Percentiles rank a stretch among this genome's conserved stretches.
Evolutionary conservation across 2,888 invertebrate genomes (phyloP).

Genomic region (Herminia tarsipennalis): DNA sequence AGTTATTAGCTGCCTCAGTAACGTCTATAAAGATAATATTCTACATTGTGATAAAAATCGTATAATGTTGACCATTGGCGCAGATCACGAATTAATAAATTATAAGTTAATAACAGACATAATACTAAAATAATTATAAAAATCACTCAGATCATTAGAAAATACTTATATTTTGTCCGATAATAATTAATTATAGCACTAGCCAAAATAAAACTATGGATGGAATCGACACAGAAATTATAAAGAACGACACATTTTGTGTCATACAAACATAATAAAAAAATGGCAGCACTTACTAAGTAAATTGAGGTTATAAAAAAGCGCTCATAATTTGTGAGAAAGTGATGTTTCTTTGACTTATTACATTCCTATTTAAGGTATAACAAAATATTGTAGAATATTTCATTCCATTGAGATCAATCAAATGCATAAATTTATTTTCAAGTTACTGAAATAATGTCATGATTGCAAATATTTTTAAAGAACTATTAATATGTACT

Average conservation of each 20-base stretch:
- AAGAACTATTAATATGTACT: no score
- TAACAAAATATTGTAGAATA: no score
- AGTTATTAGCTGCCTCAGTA: no score
- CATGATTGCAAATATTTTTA: no score
- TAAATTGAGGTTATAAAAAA: slow-evolving; percentile 9
- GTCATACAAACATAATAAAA: slow-evolving; percentile 1
- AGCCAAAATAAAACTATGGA: slow-evolving; percentile 26
- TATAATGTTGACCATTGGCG: no score
- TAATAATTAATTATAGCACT: slow-evolving; percentile 14
- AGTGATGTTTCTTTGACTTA: slow-evolving; percentile 17
- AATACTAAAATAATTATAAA: slow-evolving; percentile 5
- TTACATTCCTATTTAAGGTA: slow-evolving; percentile 1
- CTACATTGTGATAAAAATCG: no score
- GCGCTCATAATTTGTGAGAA: slow-evolving; percentile 33
- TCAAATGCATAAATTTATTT: no score
- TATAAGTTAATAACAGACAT: slow-evolving; percentile 9
- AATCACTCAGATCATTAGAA: slow-evolving; percentile 14
- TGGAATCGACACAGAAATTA: slow-evolving; percentile 21
- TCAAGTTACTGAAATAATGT: no score
- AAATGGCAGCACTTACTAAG: no score
- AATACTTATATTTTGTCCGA: slow-evolving; percentile 7
- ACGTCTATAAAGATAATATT: no score
- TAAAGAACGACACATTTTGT: background rate
- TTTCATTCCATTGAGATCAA: no score
- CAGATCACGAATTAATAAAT: slow-evolving; percentile 13